Base-by-base conservation (phyloP, 2,113 vertebrate genomes). In the Ranitomeya imitator region DNA sequence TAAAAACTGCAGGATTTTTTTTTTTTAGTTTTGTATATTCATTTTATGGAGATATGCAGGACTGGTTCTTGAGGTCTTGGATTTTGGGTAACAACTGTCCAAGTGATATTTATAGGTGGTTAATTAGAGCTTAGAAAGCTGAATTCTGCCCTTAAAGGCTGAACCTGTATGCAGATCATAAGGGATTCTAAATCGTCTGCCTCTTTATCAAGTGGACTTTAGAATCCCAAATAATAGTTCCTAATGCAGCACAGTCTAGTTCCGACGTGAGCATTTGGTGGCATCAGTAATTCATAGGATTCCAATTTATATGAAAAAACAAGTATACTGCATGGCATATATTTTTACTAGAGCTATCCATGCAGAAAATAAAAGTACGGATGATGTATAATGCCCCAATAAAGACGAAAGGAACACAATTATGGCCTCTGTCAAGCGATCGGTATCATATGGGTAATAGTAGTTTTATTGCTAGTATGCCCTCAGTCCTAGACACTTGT, bases 41-140 rank as follows among this genome's bases (percentile, higher is more conserved):
- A 37, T 57, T 79, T 65, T 21, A 52, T 23, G 52, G 76, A 78
- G 59, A 79, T 79, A 19, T 19, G 37, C 45, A 14, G n/a, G 37
- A 61, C 16, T 15, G 16, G 74, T 71, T n/a, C 61, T 65, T 69
- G 14, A 21, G 76, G 37, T 54, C 45, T 54, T 54, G 59, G 14
- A 45, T 79, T 86, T 77, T 23, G 60, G 76, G 74, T 79, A 65
- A 79, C 59, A 54, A 67, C 23, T 55, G 76, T 65, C 37, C 59
- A 55, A 79, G 85, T 79, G 37, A 63, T 86, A 86, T 63, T 86
- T 86, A 86, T 86, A 79, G 71, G 37, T 26, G 11, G n/a, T n/a
- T 85, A 85, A 85, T 85, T 85, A 74, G 67, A 74, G 15, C 26
- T 67, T 14, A 51, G 21, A 67, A 65, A 26, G 13, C 51, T 54